Percentiles rank a stretch among this genome's conserved stretches.
phyloP scores from a whole-genome alignment of 2,888 invertebrate genomes.

The Habrosyne pyritoides region DNA sequence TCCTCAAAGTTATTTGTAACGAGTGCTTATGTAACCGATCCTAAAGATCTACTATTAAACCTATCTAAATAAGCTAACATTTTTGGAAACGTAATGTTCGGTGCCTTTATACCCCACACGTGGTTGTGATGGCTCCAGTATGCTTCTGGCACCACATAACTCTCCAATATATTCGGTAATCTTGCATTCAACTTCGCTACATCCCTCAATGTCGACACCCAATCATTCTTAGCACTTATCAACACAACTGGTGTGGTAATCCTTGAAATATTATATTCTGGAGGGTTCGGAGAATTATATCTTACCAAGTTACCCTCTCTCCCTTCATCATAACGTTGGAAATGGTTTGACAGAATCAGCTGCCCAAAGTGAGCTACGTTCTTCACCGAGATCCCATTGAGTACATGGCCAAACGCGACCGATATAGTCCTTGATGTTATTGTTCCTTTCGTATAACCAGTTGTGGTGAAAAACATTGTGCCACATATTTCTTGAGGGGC shows the following conservation, averaged over 20 bases:
- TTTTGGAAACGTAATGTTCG: slow-evolving; percentile 52
- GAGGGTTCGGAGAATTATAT: slow-evolving; percentile 60
- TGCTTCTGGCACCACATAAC: slow-evolving; percentile 81
- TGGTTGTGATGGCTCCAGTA: slow-evolving; percentile 75
- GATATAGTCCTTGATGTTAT: slow-evolving; percentile 80
- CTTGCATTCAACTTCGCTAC: slow-evolving; percentile 76
- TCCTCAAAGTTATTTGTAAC: no score
- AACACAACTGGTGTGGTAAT: slow-evolving; percentile 64
- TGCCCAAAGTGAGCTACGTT: slow-evolving; percentile 81
- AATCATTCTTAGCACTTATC: slow-evolving; percentile 82
- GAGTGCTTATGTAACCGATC: slow-evolving; percentile 13
- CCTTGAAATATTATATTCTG: slow-evolving; percentile 60
- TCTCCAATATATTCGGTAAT: slow-evolving; percentile 83
- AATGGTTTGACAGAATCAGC: slow-evolving; percentile 56
- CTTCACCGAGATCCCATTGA: slow-evolving; percentile 80
- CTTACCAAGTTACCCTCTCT: slow-evolving; percentile 50
- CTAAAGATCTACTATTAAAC: slow-evolving; percentile 26
- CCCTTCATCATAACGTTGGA: slow-evolving; percentile 69
- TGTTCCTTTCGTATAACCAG: slow-evolving; percentile 81
- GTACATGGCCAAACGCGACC: slow-evolving; percentile 77
- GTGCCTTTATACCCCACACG: slow-evolving; percentile 59
- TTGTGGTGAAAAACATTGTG: slow-evolving; percentile 78
- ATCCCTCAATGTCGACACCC: slow-evolving; percentile 84
- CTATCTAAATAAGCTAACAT: slow-evolving; percentile 54
- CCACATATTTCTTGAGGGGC: slow-evolving; percentile 81